Base-by-base conservation (phyloP, 2,888 invertebrate species). In the Trichogramma evanescens region DNA sequence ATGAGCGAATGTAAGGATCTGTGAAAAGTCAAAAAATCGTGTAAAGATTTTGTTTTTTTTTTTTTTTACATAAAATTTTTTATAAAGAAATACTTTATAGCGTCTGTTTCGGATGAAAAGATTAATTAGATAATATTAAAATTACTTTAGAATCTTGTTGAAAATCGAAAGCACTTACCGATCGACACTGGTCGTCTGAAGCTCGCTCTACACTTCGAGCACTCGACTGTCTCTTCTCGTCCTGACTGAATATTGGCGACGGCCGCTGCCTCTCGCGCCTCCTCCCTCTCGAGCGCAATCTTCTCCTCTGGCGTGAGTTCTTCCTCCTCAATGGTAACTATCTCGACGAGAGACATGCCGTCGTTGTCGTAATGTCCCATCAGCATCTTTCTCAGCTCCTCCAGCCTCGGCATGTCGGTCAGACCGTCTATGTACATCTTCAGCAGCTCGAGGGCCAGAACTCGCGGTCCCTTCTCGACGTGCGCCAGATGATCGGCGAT, bases 401-500 rank as follows among this genome's bases (percentile, higher is more conserved):
- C 52, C 3, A 43, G 42, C n/a, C 50, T 50, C 26, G 45, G 39
- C 1, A 40, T 51, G 10, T 57, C 56, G 1, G 50, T 10, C 10
- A 9, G 7, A 9, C 54, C 51, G 1, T 44, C 48, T n/a, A 41
- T 54, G 9, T 59, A 6, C 4, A 63, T 43, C 26, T 43, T 52
- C 2, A 60, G 40, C 3, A 61, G 7, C 6, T 63, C 58, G 1
- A 44, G 8, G 3, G 56, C 58, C 6, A 8, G 44, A 5, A 56
- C 56, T 54, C 56, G 56, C 9, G 61, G 56, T 9, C 9, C 45
- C 9, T 54, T 38, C 2, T 43, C 54, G n/a, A 43, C 26, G n/a
- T 45, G 44, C 4, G 62, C 41, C 26, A 62, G 64, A 9, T 64
- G 61, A 4, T 54, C 40, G 8, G 62, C 53, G 3, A 58, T 50